These are phyloP conservation scores for Alentia gelatinosa DNA, from an alignment of 2,888 invertebrate species.

Conservation along the genomic window DNA sequence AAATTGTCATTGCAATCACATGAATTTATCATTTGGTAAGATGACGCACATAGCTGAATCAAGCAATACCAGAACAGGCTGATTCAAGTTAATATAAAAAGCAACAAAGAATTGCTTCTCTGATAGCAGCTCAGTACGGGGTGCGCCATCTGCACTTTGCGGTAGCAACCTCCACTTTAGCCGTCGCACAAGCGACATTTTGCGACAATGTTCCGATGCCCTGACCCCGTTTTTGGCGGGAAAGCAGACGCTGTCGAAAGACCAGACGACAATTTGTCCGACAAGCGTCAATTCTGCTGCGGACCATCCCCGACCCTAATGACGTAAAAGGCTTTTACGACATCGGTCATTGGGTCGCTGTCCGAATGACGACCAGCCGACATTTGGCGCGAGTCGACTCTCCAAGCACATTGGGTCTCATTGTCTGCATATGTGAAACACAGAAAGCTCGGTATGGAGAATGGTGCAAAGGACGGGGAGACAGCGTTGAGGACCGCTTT, in stretches of 20 bases:
- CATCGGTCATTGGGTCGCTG: background rate
- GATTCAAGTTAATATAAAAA: no score
- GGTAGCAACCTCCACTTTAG: background rate
- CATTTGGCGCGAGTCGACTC: background rate
- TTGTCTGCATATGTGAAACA: background rate
- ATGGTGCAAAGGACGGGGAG: background rate
- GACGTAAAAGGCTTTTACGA: conserved; percentile 33
- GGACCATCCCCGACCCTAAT: background rate
- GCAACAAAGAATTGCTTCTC: no score
- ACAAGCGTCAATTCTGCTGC: conserved; percentile 11
- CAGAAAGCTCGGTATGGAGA: background rate
- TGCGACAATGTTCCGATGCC: background rate
- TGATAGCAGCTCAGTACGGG: no score
- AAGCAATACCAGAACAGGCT: no score
- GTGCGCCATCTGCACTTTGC: background rate
- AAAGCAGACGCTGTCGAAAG: background rate
- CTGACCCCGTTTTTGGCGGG: conserved; percentile 19
- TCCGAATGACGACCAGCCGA: background rate
- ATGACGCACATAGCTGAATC: no score
- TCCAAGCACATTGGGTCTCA: background rate
- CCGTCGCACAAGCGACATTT: background rate
- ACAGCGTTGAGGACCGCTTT: background rate
- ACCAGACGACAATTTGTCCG: conserved; percentile 35
- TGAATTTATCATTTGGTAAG: no score
- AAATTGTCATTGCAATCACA: no score